A percentile compares a stretch with the other conserved stretches of the same genome.
These are phyloP conservation scores for Xenopus laevis DNA, from an alignment of 2,113 vertebrate species.

Conservation along the genomic window DNA sequence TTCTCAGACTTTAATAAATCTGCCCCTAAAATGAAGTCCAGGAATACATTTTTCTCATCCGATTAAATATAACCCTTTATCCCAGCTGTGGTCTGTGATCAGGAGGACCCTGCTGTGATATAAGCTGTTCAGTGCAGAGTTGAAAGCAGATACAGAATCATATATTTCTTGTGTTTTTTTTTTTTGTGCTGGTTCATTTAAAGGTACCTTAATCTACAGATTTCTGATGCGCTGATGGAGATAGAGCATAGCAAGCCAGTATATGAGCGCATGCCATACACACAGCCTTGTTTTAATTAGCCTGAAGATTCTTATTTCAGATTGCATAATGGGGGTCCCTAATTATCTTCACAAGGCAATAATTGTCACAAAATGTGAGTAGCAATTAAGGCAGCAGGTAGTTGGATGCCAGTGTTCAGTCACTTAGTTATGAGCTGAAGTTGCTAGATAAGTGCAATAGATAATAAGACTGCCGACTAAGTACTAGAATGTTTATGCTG, in stretches of 20 bases:
- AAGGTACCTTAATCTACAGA: no score
- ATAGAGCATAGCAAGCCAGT: conserved; percentile 40
- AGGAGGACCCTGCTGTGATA: no score
- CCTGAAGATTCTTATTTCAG: conserved; percentile 53
- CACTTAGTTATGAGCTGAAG: conserved; percentile 47
- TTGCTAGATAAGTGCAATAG: conserved; percentile 26
- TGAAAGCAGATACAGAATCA: no score
- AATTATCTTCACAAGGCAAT: conserved; percentile 61
- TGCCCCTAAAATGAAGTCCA: no score
- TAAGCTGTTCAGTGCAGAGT: no score
- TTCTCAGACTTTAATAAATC: no score
- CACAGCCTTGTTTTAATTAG: conserved; percentile 61
- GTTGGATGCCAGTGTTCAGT: conserved; percentile 54
- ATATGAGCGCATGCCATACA: conserved; percentile 42
- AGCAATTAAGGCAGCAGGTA: conserved; percentile 54
- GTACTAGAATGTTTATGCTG: neutral
- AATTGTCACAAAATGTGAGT: conserved; percentile 56
- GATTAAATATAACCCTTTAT: no score
- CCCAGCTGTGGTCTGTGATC: no score
- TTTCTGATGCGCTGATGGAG: neutral
- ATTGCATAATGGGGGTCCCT: conserved; percentile 52
- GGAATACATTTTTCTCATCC: no score
- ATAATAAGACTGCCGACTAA: conserved; percentile 15
- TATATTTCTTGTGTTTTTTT: no score
- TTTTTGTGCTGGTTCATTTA: no score